A percentile compares a stretch with the other conserved stretches of the same genome.
Conservation (phyloP, 2,888 invertebrate genomes). For the Cataglyphis albicans region DNA sequence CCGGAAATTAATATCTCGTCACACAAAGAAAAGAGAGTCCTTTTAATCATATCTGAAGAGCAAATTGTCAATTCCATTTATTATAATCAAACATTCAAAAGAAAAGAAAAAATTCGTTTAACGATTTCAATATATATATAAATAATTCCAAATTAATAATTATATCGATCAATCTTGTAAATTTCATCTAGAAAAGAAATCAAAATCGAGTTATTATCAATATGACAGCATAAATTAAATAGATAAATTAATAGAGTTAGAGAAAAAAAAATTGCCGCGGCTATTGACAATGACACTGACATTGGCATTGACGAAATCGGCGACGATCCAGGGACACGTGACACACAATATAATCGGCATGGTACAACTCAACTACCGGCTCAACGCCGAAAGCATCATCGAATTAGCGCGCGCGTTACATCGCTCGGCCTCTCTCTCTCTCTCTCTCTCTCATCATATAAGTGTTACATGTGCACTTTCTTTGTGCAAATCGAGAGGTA, state of each 20-base stretch:
- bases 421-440: constrained; percentile 61
- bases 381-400: constrained; percentile 61
- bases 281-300: constrained; percentile 76
- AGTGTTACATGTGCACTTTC: constrained; percentile 85
- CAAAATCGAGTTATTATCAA: neutral
- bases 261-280: neutral
- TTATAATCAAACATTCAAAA: neutral
- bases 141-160: neutral
- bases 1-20: constrained; percentile 32
- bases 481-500: constrained; percentile 68
- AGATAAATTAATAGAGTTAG: neutral
- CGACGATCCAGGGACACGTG: constrained; percentile 21
- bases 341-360: constrained; percentile 44
- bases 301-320: constrained; percentile 76
- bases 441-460: constrained; percentile 75
- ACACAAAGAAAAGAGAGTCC: constrained; percentile 22
- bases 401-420: constrained; percentile 71
- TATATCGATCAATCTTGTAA: neutral
- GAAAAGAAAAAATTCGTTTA: neutral
- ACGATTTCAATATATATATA: neutral
- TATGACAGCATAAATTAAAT: neutral
- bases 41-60: neutral
- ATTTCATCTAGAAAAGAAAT: neutral
- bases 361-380: constrained; percentile 31
- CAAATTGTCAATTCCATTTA: constrained; percentile 9